A percentile compares a stretch with the other conserved stretches of the same genome.
These are phyloP conservation scores for Apantesis nais DNA, from an alignment of 2,888 invertebrate species.

Conservation along the genomic window DNA sequence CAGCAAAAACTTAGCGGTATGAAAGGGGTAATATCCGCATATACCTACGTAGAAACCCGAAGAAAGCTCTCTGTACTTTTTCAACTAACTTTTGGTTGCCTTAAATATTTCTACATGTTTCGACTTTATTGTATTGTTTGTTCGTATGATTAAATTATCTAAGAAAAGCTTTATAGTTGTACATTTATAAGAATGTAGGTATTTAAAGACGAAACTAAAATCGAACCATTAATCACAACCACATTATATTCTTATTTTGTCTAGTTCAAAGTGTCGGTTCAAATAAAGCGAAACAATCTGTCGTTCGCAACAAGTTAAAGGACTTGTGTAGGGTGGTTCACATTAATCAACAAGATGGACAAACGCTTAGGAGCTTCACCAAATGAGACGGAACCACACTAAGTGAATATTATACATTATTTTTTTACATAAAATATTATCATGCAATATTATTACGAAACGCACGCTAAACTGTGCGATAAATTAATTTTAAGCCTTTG, in stretches of 20 bases:
- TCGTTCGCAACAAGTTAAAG: slow-evolving; percentile 72
- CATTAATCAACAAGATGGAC: slow-evolving; percentile 73
- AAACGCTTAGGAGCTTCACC: slow-evolving; percentile 52
- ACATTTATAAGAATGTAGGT: not conserved
- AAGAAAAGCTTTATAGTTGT: not conserved
- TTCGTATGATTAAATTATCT: not conserved
- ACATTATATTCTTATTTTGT: slow-evolving; percentile 58
- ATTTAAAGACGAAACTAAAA: slow-evolving; percentile 35
- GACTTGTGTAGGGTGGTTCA: slow-evolving; percentile 57
- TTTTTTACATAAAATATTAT: slow-evolving; percentile 19
- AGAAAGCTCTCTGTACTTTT: no score
- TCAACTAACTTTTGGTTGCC: not conserved
- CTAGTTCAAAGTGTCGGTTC: slow-evolving; percentile 50
- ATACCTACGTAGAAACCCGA: no score
- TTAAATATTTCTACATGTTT: not conserved
- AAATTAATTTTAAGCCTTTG: slow-evolving; percentile 26
- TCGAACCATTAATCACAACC: slow-evolving; percentile 62
- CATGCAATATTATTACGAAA: slow-evolving; percentile 29
- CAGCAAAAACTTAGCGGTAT: no score
- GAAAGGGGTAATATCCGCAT: no score
- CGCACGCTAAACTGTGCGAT: slow-evolving; percentile 10
- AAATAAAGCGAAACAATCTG: slow-evolving; percentile 57
- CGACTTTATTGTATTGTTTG: no score
- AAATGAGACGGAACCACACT: slow-evolving; percentile 50
- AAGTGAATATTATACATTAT: slow-evolving; percentile 1